Evolutionary conservation across 2,888 invertebrate species (phyloP), one percentile per base, ranked within the genome.

Genomic region (Muscina levida): DNA sequence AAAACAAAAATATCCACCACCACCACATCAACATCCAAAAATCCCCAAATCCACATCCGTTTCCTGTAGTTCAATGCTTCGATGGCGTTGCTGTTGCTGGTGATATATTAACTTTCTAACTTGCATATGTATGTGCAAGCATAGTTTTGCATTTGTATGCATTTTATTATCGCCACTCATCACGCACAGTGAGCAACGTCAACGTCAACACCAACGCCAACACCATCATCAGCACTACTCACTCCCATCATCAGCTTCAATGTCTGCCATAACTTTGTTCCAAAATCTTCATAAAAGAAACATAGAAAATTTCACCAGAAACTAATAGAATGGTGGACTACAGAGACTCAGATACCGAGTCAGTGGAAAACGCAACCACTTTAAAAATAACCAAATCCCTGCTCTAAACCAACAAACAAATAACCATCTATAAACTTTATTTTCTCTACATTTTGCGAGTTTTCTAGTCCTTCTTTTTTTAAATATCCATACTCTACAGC

Each of bases 31-130:
- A 73, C 37, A 44, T 46, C 46, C 8, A 31, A 66, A 66, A 65
- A 59, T 73, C 72, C 39, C 37, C 19, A 76, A 70, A 73, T 77
- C 67, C 53, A 77, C 76, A 73, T 80, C 80, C 80, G 80, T 72
- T 70, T 83, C 74, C 81, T 72, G 42, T 70, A 68, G 65, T 70
- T 72, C 75, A 70, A 77, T 76, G 68, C 65, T 72, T 62, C 73
- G 71, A 5, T 8, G 8, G 3, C 31, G 31, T 31, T 5, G 13
- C 5, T 39, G 19, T 37, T 62, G 62, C n/a, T 62, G 39, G 37
- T 62, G 42, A 62, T 42, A 62, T 62, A 62, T 62, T 62, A 62
- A 62, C 62, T 22, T 62, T 22, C 17, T 62, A 13, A 17, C 37
- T 37, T 57, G 17, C 10, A 17, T 37, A 37, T 19, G 31, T 31